These are phyloP conservation scores for Chironex yamaguchii DNA, from an alignment of 30 jellyfish, hydroid and myxozoan species.

Conservation along the genomic window DNA sequence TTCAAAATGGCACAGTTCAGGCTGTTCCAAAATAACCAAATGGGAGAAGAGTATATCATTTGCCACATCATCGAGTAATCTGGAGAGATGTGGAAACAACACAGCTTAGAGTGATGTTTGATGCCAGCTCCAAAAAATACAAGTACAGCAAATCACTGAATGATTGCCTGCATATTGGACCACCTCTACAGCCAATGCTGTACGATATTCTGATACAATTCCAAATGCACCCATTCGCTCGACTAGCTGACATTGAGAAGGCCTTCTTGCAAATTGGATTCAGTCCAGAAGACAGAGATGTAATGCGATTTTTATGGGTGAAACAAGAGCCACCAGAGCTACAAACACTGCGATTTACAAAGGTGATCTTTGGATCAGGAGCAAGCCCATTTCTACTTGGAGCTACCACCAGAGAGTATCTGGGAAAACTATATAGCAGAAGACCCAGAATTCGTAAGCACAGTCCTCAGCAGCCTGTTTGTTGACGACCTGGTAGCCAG, in stretches of 20 bases:
- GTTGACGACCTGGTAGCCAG: conserved; percentile 66
- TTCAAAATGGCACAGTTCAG: conserved; percentile 44
- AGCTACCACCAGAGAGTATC: conserved; percentile 58
- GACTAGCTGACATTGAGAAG: conserved; percentile 61
- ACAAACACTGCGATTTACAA: conserved; percentile 20
- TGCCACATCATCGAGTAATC: conserved; percentile 63
- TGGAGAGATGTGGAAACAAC: conserved; percentile 24
- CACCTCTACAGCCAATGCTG: neutral
- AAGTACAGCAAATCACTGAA: conserved; percentile 6
- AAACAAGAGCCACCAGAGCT: neutral
- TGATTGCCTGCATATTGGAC: conserved; percentile 47
- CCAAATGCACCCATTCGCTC: conserved; percentile 39
- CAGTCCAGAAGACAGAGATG: conserved; percentile 59
- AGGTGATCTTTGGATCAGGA: conserved; percentile 60
- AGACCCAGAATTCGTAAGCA: conserved; percentile 45
- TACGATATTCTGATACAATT: conserved; percentile 40
- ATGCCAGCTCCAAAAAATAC: conserved; percentile 5
- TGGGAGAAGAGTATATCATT: conserved; percentile 1
- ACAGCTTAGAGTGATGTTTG: conserved; percentile 26
- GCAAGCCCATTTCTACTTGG: conserved; percentile 79
- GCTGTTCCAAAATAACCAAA: conserved; percentile 16
- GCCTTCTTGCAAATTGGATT: conserved; percentile 59
- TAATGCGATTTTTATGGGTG: conserved; percentile 56
- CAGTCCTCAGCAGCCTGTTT: conserved; percentile 30
- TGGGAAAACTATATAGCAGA: conserved; percentile 16